Conservation (phyloP, 1,140 invertebrate species). For the Rhyacophila brunnea region DNA sequence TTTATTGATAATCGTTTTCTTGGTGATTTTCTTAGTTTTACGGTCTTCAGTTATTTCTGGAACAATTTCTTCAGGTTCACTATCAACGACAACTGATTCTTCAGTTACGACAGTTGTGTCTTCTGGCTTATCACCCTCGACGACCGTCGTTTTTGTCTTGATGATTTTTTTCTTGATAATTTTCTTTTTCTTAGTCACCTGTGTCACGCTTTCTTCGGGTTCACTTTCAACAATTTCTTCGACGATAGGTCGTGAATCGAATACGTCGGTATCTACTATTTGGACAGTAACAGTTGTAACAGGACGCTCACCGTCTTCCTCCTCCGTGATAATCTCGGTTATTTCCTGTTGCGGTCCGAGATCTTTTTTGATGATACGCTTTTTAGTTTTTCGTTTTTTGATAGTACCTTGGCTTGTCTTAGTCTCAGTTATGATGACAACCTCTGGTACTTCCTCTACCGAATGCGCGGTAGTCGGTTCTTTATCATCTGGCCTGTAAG, state of each 20-base stretch:
- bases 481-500: neutral
- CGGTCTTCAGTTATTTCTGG: too few species aligned
- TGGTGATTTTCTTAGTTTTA: too few species aligned
- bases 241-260: slow-evolving; percentile 34
- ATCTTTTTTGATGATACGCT: slow-evolving; percentile 1
- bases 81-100: too few species aligned
- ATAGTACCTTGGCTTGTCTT: neutral
- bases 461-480: slow-evolving; percentile 7
- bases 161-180: too few species aligned
- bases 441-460: slow-evolving; percentile 43
- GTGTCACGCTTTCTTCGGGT: too few species aligned
- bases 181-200: too few species aligned
- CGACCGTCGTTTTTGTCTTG: too few species aligned
- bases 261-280: slow-evolving; percentile 2
- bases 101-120: too few species aligned
- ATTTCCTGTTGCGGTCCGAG: neutral
- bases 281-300: neutral
- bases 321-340: neutral
- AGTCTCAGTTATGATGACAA: slow-evolving; percentile 16
- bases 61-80: too few species aligned
- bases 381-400: neutral
- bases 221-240: slow-evolving; percentile 43
- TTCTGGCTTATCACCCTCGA: too few species aligned
- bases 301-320: neutral
- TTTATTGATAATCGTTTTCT: too few species aligned